phyloP scores from a whole-genome alignment of 2,113 vertebrate species.

The Cyanoliseus patagonus region DNA sequence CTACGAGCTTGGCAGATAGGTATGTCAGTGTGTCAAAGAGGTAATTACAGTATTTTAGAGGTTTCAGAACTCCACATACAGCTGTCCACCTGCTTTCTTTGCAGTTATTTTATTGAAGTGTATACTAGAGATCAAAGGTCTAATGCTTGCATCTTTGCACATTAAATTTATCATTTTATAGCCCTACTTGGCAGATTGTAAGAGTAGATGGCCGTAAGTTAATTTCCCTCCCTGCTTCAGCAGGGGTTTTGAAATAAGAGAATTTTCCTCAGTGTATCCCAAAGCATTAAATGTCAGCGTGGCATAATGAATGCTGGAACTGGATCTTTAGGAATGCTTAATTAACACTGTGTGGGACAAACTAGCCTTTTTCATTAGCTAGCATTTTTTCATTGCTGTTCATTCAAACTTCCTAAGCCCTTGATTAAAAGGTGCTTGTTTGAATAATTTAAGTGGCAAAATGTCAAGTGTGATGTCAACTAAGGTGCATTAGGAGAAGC shows the following conservation, averaged over 20 bases:
- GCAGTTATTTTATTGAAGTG: not conserved
- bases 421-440: not conserved
- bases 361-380: not conserved
- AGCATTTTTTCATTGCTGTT: not conserved
- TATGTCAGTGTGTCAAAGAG: not conserved
- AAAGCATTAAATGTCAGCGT: not conserved
- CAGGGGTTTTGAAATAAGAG: not conserved
- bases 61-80: not conserved
- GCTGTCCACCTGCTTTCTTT: constrained; percentile 1
- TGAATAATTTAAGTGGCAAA: not conserved
- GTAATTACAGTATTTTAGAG: not conserved
- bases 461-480: not conserved
- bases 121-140: not conserved
- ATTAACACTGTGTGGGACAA: not conserved
- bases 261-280: not conserved
- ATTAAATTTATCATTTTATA: constrained; percentile 19
- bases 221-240: not conserved
- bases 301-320: not conserved
- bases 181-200: not conserved
- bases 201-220: not conserved
- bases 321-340: constrained; percentile 9
- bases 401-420: not conserved
- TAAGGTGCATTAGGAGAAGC: not conserved
- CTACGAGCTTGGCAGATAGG: not conserved
- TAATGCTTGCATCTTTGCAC: not conserved